Base-by-base conservation (phyloP, 2,888 invertebrate species). In the Uloborus plumipes region DNA sequence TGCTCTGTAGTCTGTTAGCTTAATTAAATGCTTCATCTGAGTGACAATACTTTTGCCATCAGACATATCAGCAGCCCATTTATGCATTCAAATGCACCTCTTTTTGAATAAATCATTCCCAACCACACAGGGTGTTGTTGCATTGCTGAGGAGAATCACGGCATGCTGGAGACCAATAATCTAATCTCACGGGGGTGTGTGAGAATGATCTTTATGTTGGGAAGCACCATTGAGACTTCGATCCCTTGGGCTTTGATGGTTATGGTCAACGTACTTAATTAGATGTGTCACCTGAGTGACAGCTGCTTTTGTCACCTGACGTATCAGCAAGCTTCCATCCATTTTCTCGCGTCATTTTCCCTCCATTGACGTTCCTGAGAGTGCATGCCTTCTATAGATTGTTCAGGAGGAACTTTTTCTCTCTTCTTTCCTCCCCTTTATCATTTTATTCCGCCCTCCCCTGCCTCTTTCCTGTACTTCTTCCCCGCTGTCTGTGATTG, bases 251-350 rank as follows among this genome's bases (percentile, higher is more conserved):
- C 39, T 9, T 39, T 39, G 39, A 39, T 39, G 39, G 7, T 62
- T 72, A 26, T 73, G 73, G 79, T 73, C 73, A 73, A 66, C 62
- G 53, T 31, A 22, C 67, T 80, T 80, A 80, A 80, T 80, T 80
- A 80, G 79, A 67, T 80, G 62, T 80, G 74, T 74, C 80, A 80
- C 80, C 69, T 80, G 80, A 67, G 62, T 53, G 62, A 80, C 74
- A 69, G 61, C 62, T 74, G 70, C 65, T 72, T 70, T 70, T 80
- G 80, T 80, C 74, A 80, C 70, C 74, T 74, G 74, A 80, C 80
- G 64, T 74, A 80, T 80, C 74, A 69, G 64, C 59, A 51, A 61
- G 39, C 58, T 51, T 51, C 71, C 71, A 71, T 82, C 31, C 75
- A 75, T 67, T 67, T 75, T 76, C 71, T 66, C 55, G n/a, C 31